Evolutionary conservation across 1,140 invertebrate species (phyloP).

Genomic region (Dolichoris vasculosae): DNA sequence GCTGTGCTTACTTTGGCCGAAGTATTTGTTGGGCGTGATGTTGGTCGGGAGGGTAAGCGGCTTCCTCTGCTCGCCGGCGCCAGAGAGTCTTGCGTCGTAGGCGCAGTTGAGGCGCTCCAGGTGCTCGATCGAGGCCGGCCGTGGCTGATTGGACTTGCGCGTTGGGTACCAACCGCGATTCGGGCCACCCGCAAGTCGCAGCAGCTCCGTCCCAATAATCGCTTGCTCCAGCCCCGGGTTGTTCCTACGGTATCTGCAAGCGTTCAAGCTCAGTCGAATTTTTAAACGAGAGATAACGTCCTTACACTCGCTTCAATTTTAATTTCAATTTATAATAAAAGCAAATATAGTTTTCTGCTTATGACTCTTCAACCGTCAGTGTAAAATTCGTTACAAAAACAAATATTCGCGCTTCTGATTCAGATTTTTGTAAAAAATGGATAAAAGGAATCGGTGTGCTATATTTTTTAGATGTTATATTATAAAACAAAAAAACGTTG

Average conservation of each 20-base stretch:
- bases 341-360: too few relatives aligned
- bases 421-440: too few relatives aligned
- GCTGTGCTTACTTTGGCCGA: constrained; percentile 81
- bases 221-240: constrained; percentile 80
- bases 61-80: constrained; percentile 79
- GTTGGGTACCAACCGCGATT: constrained; percentile 89
- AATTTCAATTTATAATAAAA: too few relatives aligned
- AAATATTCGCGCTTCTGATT: too few relatives aligned
- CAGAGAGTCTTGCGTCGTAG: constrained; percentile 73
- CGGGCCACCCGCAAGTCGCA: constrained; percentile 84
- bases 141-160: constrained; percentile 72
- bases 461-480: too few relatives aligned
- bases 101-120: constrained; percentile 81
- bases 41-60: constrained; percentile 88
- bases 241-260: constrained; percentile 77
- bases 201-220: constrained; percentile 83
- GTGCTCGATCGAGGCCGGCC: constrained; percentile 88
- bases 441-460: too few relatives aligned
- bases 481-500: too few relatives aligned
- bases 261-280: neutral
- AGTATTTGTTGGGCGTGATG: constrained; percentile 87
- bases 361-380: too few relatives aligned
- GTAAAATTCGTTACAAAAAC: too few relatives aligned
- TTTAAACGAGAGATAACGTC: too few relatives aligned
- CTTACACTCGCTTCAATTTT: too few relatives aligned